Evolutionary conservation across 2,113 vertebrate genomes (phyloP).

Genomic region (Oryzias javanicus): DNA sequence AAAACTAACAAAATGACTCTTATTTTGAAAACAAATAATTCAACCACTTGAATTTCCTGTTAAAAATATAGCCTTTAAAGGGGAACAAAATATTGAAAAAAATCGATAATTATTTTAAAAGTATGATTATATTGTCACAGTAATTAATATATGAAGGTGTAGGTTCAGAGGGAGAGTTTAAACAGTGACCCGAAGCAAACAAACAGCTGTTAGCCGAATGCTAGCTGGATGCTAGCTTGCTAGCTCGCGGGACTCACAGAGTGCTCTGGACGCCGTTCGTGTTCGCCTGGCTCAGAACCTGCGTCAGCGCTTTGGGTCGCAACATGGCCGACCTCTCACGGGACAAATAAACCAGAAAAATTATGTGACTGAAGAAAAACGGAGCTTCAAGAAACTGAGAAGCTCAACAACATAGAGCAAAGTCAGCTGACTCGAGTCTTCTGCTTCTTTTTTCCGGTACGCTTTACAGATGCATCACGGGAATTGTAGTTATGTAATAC

Average conservation of each 20-base stretch:
- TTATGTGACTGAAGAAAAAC: neutral
- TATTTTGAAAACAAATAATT: too few relatives aligned
- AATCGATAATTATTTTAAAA: too few relatives aligned
- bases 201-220: neutral
- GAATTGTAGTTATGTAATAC: neutral
- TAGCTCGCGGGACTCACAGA: constrained; percentile 81
- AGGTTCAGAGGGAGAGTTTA: too few relatives aligned
- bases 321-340: constrained; percentile 67
- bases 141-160: too few relatives aligned
- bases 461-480: neutral
- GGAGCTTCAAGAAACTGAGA: neutral
- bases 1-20: too few relatives aligned
- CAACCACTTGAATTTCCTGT: too few relatives aligned
- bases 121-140: too few relatives aligned
- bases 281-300: constrained; percentile 96
- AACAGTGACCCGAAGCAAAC: neutral
- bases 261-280: constrained; percentile 97
- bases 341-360: fast-evolving
- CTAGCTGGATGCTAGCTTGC: constrained; percentile 26
- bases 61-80: too few relatives aligned
- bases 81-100: too few relatives aligned
- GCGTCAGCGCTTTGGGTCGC: constrained; percentile 93
- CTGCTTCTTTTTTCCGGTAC: constrained; percentile 10
- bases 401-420: neutral
- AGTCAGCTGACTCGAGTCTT: constrained; percentile 51